These are phyloP conservation scores for Agrenia bidenticulata DNA, from an alignment of 2,888 invertebrate genomes.

Conservation along the genomic window DNA sequence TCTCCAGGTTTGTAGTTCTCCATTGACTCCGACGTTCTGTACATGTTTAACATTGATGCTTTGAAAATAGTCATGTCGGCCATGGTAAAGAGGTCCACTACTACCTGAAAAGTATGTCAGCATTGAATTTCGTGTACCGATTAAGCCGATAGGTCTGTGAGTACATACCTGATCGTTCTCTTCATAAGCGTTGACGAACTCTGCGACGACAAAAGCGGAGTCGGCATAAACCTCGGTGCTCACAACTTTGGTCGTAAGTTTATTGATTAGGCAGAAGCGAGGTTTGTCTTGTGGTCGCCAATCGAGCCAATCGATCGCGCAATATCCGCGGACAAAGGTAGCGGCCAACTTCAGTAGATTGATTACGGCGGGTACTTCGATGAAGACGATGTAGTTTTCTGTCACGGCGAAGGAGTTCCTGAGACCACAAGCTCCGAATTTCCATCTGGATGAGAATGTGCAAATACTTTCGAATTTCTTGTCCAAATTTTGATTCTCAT, in stretches of 20 bases:
- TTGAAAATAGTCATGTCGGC: conserved; percentile 25
- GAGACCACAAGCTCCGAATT: conserved; percentile 56
- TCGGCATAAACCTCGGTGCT: conserved; percentile 55
- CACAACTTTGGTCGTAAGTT: conserved; percentile 55
- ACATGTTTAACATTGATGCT: conserved; percentile 24
- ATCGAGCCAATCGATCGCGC: conserved; percentile 56
- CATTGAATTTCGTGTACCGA: neutral
- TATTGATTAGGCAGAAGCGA: conserved; percentile 56
- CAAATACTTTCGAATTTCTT: conserved; percentile 49
- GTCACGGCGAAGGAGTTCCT: conserved; percentile 61
- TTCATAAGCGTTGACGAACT: conserved; percentile 61
- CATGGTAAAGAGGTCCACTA: conserved; percentile 55
- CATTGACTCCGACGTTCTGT: conserved; percentile 26
- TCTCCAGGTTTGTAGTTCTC: conserved; percentile 31
- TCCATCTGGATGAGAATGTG: conserved; percentile 55
- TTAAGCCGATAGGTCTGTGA: no score
- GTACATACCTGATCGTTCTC: conserved; percentile 56
- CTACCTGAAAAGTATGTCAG: conserved; percentile 46
- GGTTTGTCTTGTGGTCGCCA: conserved; percentile 57
- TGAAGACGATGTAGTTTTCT: conserved; percentile 60
- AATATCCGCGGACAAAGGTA: conserved; percentile 55
- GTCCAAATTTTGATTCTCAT: conserved; percentile 18
- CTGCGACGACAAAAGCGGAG: conserved; percentile 59
- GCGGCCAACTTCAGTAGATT: conserved; percentile 57
- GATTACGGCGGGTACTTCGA: conserved; percentile 59